Base-by-base conservation (phyloP, 2,797 vertebrate genomes). In the Lepus oiostolus region DNA sequence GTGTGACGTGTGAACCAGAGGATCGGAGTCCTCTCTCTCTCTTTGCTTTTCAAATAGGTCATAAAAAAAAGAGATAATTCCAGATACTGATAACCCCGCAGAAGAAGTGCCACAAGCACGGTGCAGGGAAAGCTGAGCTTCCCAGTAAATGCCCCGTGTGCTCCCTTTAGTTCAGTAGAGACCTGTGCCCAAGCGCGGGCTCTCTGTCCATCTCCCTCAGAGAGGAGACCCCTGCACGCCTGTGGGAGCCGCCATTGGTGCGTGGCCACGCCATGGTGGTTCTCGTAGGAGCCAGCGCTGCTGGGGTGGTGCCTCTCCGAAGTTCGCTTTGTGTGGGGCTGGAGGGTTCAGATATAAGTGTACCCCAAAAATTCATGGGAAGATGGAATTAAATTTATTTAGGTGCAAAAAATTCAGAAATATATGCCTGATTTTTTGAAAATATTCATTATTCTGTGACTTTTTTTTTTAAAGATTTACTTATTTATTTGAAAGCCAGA, bases 261-360 rank as follows among this genome's bases (percentile, higher is more conserved):
- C 42, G 42, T 47, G 42, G 8, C 8, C 42, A 47, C 42, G 42
- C 42, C 42, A 2, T 47, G 42, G 42, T 1, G 42, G 42, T 47
- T 47, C 42, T 47, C 42, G 7, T 65, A 75, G 83, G 81, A 71
- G n/a, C n/a, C 67, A 86, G 79, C 90, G 71, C 67, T 91, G 67
- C 83, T 47, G 42, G 42, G 42, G 42, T 47, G 38, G 38, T 42
- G 38, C 38, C 38, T 42, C 38, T 42, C 5, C 38, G 58, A 90
- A 52, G 79, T 50, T 84, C 22, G 58, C 67, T 60, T 86, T 83
- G 58, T 76, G 26, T 11, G 35, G 52, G 28, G 26, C 17, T 77
- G 52, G 60, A 62, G 16, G 52, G 35, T 84, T 89, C 30, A 58
- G 4, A 58, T 21, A 58, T 5, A 58, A 58, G 14, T 58, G 54